Base-by-base conservation (phyloP, 2,113 vertebrate genomes). In the Chroicocephalus ridibundus region DNA sequence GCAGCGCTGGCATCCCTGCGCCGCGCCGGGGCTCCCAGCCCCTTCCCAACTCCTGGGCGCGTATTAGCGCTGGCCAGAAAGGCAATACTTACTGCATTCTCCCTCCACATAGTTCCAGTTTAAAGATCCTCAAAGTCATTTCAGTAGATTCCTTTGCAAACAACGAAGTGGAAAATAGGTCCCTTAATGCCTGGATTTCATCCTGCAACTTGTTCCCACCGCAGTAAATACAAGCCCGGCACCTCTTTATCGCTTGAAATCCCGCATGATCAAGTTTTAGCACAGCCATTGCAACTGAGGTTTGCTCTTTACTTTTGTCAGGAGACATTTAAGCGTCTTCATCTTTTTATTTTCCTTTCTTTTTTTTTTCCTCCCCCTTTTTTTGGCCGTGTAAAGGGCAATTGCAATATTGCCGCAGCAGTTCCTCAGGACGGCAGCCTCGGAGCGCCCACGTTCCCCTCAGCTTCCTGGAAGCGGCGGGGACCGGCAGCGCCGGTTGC, bases 71-170 rank as follows among this genome's bases (percentile, higher is more conserved):
- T n/a, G 40, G 49, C 72, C 76, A 1, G 16, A 17, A 34, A 13
- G 40, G 42, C 83, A 6, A 89, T 99, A 99, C 99, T 99, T 98
- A 99, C 99, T 98, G 99, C 99, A 98, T 99, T 98, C 99, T 98
- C 98, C 98, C 98, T 98, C 98, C 99, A 98, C 99, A 98, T 98
- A 98, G 98, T 98, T 98, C 98, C 98, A 97, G 97, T 62, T 85
- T 84, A 47, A 65, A 76, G 92, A 81, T 88, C 85, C 96, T 97
- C 93, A 75, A 93, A 97, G 96, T 94, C 97, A 97, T 97, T n/a
- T 95, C 97, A 94, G 77, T 94, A 71, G 95, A 94, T 97, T 93
- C 96, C 94, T 91, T 51, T 79, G 86, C 93, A 51, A 94, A 94
- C 90, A 58, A 8, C 82, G 83, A 83, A 91, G 93, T 44, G 81